Conservation (phyloP, 2,797 vertebrate species). For the Hydrolagus colliei region DNA sequence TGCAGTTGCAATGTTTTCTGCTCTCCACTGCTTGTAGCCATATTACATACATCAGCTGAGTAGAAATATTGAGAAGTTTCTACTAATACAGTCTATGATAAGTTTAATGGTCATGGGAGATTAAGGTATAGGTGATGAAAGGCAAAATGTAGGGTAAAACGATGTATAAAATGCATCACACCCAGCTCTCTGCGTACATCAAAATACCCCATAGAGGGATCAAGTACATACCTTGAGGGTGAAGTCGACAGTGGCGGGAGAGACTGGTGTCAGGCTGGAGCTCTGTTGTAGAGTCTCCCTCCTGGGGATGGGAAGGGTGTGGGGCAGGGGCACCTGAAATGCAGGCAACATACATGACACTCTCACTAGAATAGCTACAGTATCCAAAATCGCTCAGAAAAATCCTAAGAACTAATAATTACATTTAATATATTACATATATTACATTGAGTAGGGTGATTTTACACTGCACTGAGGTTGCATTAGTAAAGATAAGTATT, state of each 20-base stretch:
- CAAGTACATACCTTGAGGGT: conserved; percentile 83
- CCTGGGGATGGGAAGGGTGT: conserved; percentile 84
- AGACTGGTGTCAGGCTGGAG: conserved; percentile 90
- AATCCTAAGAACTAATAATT: conserved; percentile 1
- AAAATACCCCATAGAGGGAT: conserved; percentile 44
- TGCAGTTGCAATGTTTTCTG: not conserved
- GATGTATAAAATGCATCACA: conserved; percentile 29
- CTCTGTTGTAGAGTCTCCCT: conserved; percentile 90
- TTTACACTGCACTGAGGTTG: not conserved
- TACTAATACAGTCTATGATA: conserved; percentile 16
- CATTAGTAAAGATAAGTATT: not conserved
- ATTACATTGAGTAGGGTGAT: not conserved
- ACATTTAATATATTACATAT: conserved; percentile 16
- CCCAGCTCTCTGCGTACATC: conserved; percentile 44
- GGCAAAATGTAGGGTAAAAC: conserved; percentile 27
- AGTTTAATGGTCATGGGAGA: conserved; percentile 23
- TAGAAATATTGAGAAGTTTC: conserved; percentile 18
- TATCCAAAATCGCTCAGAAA: conserved; percentile 23
- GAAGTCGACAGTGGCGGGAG: conserved; percentile 92
- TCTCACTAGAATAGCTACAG: conserved; percentile 53
- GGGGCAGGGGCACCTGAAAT: conserved; percentile 87
- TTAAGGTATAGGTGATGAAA: conserved; percentile 23
- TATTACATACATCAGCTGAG: not conserved
- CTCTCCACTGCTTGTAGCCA: not conserved
- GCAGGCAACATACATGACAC: conserved; percentile 60